Base-by-base conservation (phyloP, 2,113 vertebrate genomes). In the Panthera tigris region DNA sequence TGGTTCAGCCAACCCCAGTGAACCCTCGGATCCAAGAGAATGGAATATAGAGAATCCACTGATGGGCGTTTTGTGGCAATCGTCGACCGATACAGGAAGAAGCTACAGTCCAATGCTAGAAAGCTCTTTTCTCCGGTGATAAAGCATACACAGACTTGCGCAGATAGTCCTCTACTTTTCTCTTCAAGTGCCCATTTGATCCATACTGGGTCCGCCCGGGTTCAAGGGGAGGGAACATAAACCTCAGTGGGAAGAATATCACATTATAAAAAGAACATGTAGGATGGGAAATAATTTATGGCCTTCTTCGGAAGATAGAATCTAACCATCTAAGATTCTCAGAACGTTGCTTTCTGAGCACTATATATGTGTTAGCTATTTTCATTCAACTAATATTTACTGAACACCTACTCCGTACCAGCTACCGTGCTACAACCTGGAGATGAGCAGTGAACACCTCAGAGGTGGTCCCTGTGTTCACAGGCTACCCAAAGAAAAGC, bases 31-130 rank as follows among this genome's bases (percentile, higher is more conserved):
- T 7, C 29, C 63, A 4, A 18, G 65, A 80, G 55, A 85, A n/a
- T 27, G 18, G 48, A 33, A 11, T 2, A 7, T 9, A 1, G 3
- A 6, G 18, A 36, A 13, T 23, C 57, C 27, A 7, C 19, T 0
- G 21, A 14, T 4, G 48, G 14, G n/a, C 3, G 19, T 9, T 3
- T 73, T 16, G 8, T 45, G 50, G 39, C 12, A 11, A 14, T n/a
- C 3, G 25, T 3, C 48, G 39, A 57, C 16, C 25, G 27, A 63
- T 11, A 50, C 7, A 79, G 57, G 25, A 88, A 65, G 45, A 76
- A 21, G 13, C 1, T 39, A 69, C 57, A 4, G 50, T 89, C 39
- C 8, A 9, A 1, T 48, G 45, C 45, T n/a, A 39, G 55, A 84
- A 48, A 95, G 71, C 39, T 39, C 45, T 95, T 71, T 85, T 66